These are phyloP conservation scores for Odontocerum albicorne DNA, from an alignment of 2,888 invertebrate genomes.

Conservation along the genomic window DNA sequence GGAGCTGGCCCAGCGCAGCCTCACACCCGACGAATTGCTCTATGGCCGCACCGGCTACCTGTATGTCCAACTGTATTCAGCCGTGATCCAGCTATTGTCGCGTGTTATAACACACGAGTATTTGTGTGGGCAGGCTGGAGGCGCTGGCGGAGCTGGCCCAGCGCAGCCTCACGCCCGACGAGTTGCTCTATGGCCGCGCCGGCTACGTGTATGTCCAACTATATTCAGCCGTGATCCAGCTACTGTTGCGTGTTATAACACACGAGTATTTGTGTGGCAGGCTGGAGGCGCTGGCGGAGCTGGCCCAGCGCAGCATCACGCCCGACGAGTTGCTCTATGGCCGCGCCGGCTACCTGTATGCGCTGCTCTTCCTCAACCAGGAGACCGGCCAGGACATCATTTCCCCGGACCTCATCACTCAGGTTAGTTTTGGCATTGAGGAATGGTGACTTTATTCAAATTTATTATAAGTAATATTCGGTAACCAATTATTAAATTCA, in stretches of 20 bases:
- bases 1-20: conserved; percentile 58
- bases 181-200: conserved; percentile 81
- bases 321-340: conserved; percentile 89
- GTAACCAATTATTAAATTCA: too few species aligned
- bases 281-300: conserved; percentile 56
- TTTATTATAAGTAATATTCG: too few species aligned
- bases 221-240: background rate
- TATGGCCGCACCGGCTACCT: conserved; percentile 86
- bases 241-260: background rate
- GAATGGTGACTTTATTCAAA: too few species aligned
- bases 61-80: conserved; percentile 73
- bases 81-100: too few species aligned
- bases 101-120: too few species aligned
- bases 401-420: conserved; percentile 59
- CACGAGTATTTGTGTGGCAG: too few species aligned
- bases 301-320: conserved; percentile 61
- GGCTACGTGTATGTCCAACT: conserved; percentile 73
- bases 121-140: conserved; percentile 53
- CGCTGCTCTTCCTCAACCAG: conserved; percentile 73
- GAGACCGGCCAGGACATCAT: conserved; percentile 63
- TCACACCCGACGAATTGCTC: conserved; percentile 79
- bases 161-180: conserved; percentile 72
- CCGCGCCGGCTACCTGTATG: conserved; percentile 77
- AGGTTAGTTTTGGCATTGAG: too few species aligned
- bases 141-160: conserved; percentile 58